Base-by-base conservation (phyloP, 2,888 invertebrate genomes). In the Cryptocheilus praepositus region DNA sequence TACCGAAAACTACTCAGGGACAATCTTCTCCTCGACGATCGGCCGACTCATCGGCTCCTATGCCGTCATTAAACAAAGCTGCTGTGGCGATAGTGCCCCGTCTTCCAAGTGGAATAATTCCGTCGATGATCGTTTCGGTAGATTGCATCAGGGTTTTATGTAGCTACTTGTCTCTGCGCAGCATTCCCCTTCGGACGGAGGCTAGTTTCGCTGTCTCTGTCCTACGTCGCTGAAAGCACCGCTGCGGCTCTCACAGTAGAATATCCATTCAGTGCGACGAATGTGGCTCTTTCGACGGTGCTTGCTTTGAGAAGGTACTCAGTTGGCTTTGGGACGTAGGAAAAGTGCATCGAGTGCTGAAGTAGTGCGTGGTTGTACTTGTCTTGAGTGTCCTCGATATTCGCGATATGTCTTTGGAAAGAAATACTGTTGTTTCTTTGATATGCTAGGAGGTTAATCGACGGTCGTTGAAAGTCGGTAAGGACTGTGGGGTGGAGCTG, bases 1-100 rank as follows among this genome's bases (percentile, higher is more conserved):
- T 75, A 36, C 70, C 76, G 73, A 76, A 78, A 79, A 77, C 74
- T 74, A 79, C 79, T 77, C 79, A 64, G 66, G 53, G 70, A 68
- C 65, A 76, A 69, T 71, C 63, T 28, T 53, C 43, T 25, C 28
- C 57, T 57, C 36, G 45, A 51, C 51, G 54, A 55, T 46, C 36
- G 43, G 15, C 21, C 11, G 18, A 18, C 44, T 3, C 2, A 7
- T 36, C 36, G 36, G 36, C 36, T 36, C 4, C 13, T 7, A 36
- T 1, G 36, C 7, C 36, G 36, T 36, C 36, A 36, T 36, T 36
- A 36, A 36, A 36, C 36, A 15, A 49, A 49, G n/a, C 44, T 22
- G 18, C 45, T 36, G 36, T 36, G 7, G 36, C 36, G 36, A 36
- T 25, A 25, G 36, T 11, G 7, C 36, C 36, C 18, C 5, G 19